Evolutionary conservation across 1,140 invertebrate genomes (phyloP).

Genomic region (Andrena cerasifolii): DNA sequence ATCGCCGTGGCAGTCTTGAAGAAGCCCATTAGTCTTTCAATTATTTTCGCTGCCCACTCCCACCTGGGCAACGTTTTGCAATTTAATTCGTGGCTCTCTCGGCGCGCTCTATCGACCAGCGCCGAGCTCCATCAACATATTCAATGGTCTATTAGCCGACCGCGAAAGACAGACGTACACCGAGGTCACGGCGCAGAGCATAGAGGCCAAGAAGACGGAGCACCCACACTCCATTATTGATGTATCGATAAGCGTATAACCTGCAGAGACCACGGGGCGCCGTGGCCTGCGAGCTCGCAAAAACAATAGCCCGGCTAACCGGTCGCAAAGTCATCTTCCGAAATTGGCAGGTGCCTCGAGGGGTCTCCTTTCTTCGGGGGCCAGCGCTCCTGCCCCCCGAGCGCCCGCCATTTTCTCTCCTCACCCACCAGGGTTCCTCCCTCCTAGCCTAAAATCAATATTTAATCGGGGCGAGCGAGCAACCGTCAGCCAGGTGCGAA

Average conservation of each 20-base stretch:
- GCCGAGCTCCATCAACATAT: slow-evolving; percentile 67
- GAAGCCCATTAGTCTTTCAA: slow-evolving; percentile 56
- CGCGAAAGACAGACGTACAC: slow-evolving; percentile 42
- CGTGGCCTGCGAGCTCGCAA: slow-evolving; percentile 36
- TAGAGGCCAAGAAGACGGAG: slow-evolving; percentile 45
- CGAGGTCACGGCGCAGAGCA: slow-evolving; percentile 45
- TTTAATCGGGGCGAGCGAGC: slow-evolving; percentile 64
- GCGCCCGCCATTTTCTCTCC: background rate
- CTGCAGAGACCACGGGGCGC: slow-evolving; percentile 47
- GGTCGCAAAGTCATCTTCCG: slow-evolving; percentile 63
- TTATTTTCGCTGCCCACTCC: slow-evolving; percentile 57
- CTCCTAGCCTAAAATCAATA: slow-evolving; percentile 70
- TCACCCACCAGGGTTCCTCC: background rate
- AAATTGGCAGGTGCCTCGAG: slow-evolving; percentile 68
- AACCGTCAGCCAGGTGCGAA: slow-evolving; percentile 70
- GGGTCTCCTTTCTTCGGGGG: slow-evolving; percentile 17
- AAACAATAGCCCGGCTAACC: slow-evolving; percentile 46
- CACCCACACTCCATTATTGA: slow-evolving; percentile 55
- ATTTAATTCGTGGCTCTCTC: slow-evolving; percentile 59
- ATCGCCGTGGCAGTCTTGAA: slow-evolving; percentile 8
- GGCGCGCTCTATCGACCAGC: slow-evolving; percentile 46
- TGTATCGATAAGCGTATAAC: slow-evolving; percentile 52
- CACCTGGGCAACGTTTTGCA: slow-evolving; percentile 52
- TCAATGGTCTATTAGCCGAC: slow-evolving; percentile 65
- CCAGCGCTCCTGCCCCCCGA: slow-evolving; percentile 16